Base-by-base conservation (phyloP, 2,113 vertebrate genomes). In the Platichthys flesus region DNA sequence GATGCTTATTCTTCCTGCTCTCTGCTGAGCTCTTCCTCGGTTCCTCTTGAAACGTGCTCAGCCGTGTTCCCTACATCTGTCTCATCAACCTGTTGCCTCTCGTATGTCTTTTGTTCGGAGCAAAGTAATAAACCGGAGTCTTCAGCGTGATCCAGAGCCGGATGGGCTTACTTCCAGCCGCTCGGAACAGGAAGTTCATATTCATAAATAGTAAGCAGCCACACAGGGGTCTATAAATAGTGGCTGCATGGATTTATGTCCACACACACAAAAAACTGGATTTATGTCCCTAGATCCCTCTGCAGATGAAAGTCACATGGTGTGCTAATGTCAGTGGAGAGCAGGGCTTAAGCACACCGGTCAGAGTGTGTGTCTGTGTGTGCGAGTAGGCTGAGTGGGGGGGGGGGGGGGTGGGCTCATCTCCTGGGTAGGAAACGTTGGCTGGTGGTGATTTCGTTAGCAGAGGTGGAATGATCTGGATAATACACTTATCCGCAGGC, bases 401-500 rank as follows among this genome's bases (percentile, higher is more conserved):
- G 74, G 82, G 86, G 65, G 67, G 74, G 67, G 74, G 82, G 86
- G 61, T 47, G 78, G 67, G 45, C 79, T 79, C 75, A 74, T 80
- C 79, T 76, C 70, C 45, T 59, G 76, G 70, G 82, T 77, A 71
- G 88, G 84, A 90, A 82, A 74, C 20, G n/a, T 71, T 70, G 86
- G 73, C 78, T 85, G 80, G 37, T 77, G 85, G 78, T 84, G 86
- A 91, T 88, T 84, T 81, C 0, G 86, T 90, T 92, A 88, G 76
- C 71, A 75, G 81, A 59, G 16, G 79, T 76, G 83, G 88, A 86
- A 84, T 92, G 89, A 93, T 93, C 89, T 81, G 74, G 87, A 88
- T 93, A 93, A 93, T 92, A 75, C 82, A 85, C 81, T 93, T 90
- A 93, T 87, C 88, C 80, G 71, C 82, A 24, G 82, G 67, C 66